A percentile compares a stretch with the other conserved stretches of the same genome.
These are phyloP conservation scores for Podotricha telesiphe DNA, from an alignment of 2,888 invertebrate species.

Conservation along the genomic window DNA sequence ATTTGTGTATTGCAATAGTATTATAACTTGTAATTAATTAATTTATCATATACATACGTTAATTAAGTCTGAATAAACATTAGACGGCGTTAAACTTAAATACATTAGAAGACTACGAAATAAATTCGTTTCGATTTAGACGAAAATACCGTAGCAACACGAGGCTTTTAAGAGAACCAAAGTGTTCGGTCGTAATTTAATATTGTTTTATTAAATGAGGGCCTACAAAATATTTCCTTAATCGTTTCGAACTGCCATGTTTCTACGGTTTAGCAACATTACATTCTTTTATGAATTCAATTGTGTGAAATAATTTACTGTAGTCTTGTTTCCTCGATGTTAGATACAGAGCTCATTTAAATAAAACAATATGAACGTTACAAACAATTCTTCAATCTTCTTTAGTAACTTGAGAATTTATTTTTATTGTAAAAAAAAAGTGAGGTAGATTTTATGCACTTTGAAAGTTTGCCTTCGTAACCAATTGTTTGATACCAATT, in stretches of 20 bases:
- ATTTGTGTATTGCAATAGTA: neutral
- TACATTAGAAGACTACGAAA: slow-evolving; percentile 5
- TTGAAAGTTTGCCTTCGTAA: slow-evolving; percentile 41
- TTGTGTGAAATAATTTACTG: slow-evolving; percentile 21
- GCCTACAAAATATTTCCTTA: slow-evolving; percentile 7
- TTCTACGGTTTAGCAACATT: neutral
- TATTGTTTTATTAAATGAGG: slow-evolving; percentile 18
- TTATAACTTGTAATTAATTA: neutral
- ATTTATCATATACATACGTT: neutral
- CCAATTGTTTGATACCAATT: neutral
- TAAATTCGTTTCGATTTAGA: slow-evolving; percentile 16
- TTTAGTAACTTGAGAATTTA: slow-evolving; percentile 28
- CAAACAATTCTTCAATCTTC: slow-evolving; percentile 24
- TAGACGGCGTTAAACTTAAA: slow-evolving; percentile 5
- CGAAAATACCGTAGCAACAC: neutral
- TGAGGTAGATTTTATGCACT: slow-evolving; percentile 37
- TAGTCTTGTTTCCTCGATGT: slow-evolving; percentile 26
- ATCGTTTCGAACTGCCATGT: slow-evolving; percentile 13
- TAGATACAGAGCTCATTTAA: slow-evolving; percentile 14
- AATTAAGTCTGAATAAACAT: slow-evolving; percentile 12
- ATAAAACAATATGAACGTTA: slow-evolving; percentile 23
- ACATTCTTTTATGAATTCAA: slow-evolving; percentile 23
- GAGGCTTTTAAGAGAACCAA: slow-evolving; percentile 6
- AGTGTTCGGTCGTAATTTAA: slow-evolving; percentile 21
- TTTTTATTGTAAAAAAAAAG: slow-evolving; percentile 35